Evolutionary conservation across 2,888 invertebrate species (phyloP).

Genomic region (Parelbella ahira): DNA sequence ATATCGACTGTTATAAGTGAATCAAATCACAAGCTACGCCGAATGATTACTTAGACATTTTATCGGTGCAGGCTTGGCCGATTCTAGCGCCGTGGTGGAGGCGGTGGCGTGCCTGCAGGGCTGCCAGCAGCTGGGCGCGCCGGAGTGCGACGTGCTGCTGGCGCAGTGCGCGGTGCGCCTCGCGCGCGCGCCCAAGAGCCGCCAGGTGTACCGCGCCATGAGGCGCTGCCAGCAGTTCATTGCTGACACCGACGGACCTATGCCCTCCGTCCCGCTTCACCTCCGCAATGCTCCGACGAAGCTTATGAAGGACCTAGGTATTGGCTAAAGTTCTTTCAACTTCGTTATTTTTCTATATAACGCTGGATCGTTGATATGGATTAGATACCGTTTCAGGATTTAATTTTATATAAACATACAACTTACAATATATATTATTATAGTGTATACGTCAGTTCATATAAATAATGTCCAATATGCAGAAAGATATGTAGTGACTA

Average conservation of each 20-base stretch:
- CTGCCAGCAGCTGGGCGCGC: constrained; percentile 90
- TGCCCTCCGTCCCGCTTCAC: constrained; percentile 88
- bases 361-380: too few species aligned
- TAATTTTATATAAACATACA: too few species aligned
- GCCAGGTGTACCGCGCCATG: constrained; percentile 82
- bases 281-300: constrained; percentile 90
- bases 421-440: too few species aligned
- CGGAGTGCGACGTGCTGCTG: constrained; percentile 88
- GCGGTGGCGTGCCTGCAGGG: constrained; percentile 89
- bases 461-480: too few species aligned
- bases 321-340: too few species aligned
- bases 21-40: too few species aligned
- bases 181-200: constrained; percentile 88
- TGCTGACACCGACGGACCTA: constrained; percentile 82
- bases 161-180: constrained; percentile 89
- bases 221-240: constrained; percentile 82
- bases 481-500: too few species aligned
- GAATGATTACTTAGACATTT: neutral
- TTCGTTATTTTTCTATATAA: too few species aligned
- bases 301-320: constrained; percentile 87
- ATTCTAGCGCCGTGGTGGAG: constrained; percentile 82
- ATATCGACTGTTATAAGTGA: too few species aligned
- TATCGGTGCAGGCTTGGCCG: constrained; percentile 82
- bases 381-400: too few species aligned
- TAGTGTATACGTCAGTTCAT: too few species aligned